Evolutionary conservation across 2,888 invertebrate genomes (phyloP).

Genomic region (Melieria omissa): DNA sequence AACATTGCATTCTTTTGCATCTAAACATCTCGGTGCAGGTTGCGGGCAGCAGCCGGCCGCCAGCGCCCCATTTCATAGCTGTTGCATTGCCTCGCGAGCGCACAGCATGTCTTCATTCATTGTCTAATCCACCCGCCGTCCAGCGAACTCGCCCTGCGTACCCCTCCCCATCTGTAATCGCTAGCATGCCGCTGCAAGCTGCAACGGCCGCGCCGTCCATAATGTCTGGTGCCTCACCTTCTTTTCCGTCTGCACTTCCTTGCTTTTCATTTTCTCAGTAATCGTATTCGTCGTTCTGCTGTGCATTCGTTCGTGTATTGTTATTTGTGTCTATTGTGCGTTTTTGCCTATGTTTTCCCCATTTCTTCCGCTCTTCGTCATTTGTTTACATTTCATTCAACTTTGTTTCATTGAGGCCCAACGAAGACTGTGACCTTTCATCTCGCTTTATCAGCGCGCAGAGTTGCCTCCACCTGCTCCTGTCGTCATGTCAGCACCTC

Average conservation of each 20-base stretch:
- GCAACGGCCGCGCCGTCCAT: constrained; percentile 7
- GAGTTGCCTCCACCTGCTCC: not conserved
- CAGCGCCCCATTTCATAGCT: no score
- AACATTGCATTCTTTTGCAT: no score
- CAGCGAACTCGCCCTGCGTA: not conserved
- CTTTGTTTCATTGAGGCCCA: no score
- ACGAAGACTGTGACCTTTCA: no score
- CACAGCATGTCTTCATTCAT: no score
- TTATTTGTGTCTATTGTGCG: constrained; percentile 11
- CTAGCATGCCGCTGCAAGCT: not conserved
- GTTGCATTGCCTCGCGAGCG: no score
- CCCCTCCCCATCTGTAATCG: not conserved
- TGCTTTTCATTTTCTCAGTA: not conserved
- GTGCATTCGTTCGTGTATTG: constrained; percentile 11
- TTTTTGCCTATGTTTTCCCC: constrained; percentile 16
- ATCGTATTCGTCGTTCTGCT: constrained; percentile 4
- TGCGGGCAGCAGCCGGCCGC: no score
- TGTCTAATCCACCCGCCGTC: no score
- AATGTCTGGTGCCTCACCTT: constrained; percentile 32
- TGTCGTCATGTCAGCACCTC: constrained; percentile 11
- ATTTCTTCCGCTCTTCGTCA: constrained; percentile 15
- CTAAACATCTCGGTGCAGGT: no score
- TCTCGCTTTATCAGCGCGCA: no score
- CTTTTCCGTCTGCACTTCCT: constrained; percentile 29
- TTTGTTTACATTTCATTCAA: constrained; percentile 1